Conservation (phyloP, 2,113 vertebrate genomes). For the Python bivittatus region DNA sequence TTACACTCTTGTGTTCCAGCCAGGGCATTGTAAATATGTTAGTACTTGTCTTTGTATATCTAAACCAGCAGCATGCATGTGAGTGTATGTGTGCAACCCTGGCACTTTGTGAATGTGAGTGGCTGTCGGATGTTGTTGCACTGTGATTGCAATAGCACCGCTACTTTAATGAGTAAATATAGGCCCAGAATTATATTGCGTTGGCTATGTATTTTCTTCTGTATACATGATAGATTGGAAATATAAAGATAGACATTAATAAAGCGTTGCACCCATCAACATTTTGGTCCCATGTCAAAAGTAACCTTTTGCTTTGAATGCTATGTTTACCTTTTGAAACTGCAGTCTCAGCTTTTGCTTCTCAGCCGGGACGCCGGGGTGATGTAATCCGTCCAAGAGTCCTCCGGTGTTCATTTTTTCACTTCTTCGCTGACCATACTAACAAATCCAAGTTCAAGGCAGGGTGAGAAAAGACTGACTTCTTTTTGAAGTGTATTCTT, state of each 20-base stretch:
- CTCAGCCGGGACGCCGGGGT: conserved; percentile 2
- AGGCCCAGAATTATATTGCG: conserved; percentile 32
- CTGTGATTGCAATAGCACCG: conserved; percentile 31
- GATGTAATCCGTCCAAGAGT: fast-evolving
- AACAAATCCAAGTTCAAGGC: not conserved
- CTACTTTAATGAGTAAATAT: conserved; percentile 41
- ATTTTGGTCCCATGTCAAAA: conserved; percentile 32
- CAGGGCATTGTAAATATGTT: conserved; percentile 82
- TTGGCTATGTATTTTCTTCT: conserved; percentile 35
- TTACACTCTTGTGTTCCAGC: conserved; percentile 71
- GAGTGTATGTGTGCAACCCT: conserved; percentile 39
- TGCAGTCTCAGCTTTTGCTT: not conserved
- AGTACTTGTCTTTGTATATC: conserved; percentile 62
- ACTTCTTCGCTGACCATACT: conserved; percentile 12
- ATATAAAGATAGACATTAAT: conserved; percentile 32
- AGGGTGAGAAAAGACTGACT: not conserved
- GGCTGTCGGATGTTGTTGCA: conserved; percentile 31
- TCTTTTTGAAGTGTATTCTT: not conserved
- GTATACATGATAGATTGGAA: conserved; percentile 45
- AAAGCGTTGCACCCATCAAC: conserved; percentile 33
- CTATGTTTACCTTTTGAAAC: not conserved
- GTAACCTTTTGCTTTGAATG: not conserved
- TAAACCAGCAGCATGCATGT: conserved; percentile 37
- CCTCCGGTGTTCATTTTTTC: conserved; percentile 37
- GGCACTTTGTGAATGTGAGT: conserved; percentile 44